Base-by-base conservation (phyloP, 1,140 invertebrate genomes). In the Cotesia vestalis region DNA sequence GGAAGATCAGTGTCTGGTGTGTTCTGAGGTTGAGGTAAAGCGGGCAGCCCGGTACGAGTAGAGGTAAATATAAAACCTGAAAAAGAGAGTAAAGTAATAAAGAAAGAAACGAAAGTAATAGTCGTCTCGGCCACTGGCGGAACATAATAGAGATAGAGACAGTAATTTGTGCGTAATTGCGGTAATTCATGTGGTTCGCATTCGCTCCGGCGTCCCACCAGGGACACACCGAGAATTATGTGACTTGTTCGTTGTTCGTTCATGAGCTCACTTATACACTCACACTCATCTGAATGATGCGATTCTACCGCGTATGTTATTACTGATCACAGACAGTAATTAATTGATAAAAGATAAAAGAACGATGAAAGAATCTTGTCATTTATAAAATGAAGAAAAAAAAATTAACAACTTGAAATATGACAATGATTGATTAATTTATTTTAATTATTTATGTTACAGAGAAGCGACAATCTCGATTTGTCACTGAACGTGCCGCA, bases 391-490 rank as follows among this genome's bases (percentile, higher is more conserved):
- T 40, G n/a, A 46, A 64, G 12, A 46, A 64, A 12, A 55, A 38
- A 35, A 36, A 34, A 4, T 27, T 27, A 27, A 27, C 27, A 3
- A 27, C 27, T 27, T 27, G 17, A 52, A 64, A 14, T 9, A 71
- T 27, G 2, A 17, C n/a, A 64, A 40, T 66, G 6, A 59, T 11
- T 11, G 9, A 71, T 57, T 55, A 68, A 73, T 73, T 71, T 73
- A 62, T 72, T 72, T 66, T 20, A 2, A 8, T n/a, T 62, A 77
- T 78, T 78, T 82, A 80, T 88, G 84, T 93, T 93, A 59, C 90
- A 93, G 92, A 90, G 92, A 87, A 90, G 90, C 83, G 92, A 93
- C 88, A 92, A 91, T 84, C 86, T 93, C 80, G 91, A 93, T 78
- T 87, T 92, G 79, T 91, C 91, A 76, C 85, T 92, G 80, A 91